phyloP scores from a whole-genome alignment of 2,797 vertebrate genomes.

The Chelon labrosus region DNA sequence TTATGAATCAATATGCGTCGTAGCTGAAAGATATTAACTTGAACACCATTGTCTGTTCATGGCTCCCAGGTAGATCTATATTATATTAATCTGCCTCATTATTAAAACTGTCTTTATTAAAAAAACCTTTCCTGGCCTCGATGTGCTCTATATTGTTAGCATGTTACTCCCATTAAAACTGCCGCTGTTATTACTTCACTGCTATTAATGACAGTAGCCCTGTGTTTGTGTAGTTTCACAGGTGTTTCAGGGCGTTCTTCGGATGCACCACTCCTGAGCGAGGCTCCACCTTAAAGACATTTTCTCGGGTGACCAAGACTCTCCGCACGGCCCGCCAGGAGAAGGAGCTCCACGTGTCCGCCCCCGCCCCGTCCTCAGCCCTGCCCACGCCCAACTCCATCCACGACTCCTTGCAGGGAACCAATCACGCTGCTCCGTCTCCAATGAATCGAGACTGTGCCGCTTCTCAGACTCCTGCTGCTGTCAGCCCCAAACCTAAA shows the following conservation, averaged over 20 bases:
- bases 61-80: too few species aligned
- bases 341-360: conserved; percentile 48
- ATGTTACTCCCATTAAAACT: too few species aligned
- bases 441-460: neutral
- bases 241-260: conserved; percentile 83
- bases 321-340: conserved; percentile 61
- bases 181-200: neutral
- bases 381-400: conserved; percentile 42
- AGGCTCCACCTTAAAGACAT: conserved; percentile 76
- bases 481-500: conserved; percentile 52
- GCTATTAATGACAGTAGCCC: neutral
- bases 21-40: too few species aligned
- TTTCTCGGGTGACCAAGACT: conserved; percentile 78
- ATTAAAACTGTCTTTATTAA: too few species aligned
- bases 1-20: too few species aligned
- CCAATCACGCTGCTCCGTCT: neutral
- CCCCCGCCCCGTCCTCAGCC: conserved; percentile 37
- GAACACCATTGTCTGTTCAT: too few species aligned
- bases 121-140: too few species aligned
- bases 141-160: too few species aligned
- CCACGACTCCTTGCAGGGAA: conserved; percentile 32
- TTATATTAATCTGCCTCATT: too few species aligned
- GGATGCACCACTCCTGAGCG: conserved; percentile 68
- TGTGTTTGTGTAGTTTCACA: conserved; percentile 81
- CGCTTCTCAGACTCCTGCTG: neutral